These are phyloP conservation scores for Daubentonia madagascariensis DNA, from an alignment of 2,113 vertebrate genomes.

Conservation along the genomic window DNA sequence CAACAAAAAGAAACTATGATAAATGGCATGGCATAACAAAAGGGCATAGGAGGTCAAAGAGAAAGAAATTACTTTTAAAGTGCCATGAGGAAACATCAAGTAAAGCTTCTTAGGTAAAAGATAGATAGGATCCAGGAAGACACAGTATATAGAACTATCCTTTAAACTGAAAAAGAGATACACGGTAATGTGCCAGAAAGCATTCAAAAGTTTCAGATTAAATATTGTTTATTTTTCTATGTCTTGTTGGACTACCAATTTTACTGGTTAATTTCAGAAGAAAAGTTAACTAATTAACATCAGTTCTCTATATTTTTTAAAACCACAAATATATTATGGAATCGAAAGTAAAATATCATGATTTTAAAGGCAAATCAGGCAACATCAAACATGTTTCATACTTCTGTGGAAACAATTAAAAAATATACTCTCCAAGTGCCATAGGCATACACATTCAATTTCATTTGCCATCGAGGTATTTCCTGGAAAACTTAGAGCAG, in stretches of 20 bases:
- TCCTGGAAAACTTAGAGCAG: background rate
- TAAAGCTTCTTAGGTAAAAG: slow-evolving; percentile 13
- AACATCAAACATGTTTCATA: background rate
- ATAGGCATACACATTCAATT: background rate
- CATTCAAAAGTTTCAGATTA: slow-evolving; percentile 17
- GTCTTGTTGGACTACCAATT: background rate
- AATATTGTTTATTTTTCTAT: slow-evolving; percentile 5
- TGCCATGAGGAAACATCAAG: background rate
- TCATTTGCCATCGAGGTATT: background rate
- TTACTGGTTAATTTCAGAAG: background rate
- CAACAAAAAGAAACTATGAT: background rate
- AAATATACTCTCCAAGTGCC: background rate
- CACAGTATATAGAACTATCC: background rate
- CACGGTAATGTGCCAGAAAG: background rate
- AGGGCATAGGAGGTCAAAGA: background rate
- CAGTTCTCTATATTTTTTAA: background rate
- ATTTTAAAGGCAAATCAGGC: slow-evolving; percentile 15
- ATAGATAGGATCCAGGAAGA: background rate
- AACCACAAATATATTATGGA: background rate
- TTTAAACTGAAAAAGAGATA: slow-evolving; percentile 1
- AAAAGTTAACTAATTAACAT: slow-evolving; percentile 9
- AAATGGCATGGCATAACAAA: background rate
- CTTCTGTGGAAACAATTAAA: background rate
- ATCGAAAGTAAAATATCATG: background rate
- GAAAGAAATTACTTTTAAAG: slow-evolving; percentile 13